Base-by-base conservation (phyloP, 2,797 vertebrate species). In the Halcyon badia region DNA sequence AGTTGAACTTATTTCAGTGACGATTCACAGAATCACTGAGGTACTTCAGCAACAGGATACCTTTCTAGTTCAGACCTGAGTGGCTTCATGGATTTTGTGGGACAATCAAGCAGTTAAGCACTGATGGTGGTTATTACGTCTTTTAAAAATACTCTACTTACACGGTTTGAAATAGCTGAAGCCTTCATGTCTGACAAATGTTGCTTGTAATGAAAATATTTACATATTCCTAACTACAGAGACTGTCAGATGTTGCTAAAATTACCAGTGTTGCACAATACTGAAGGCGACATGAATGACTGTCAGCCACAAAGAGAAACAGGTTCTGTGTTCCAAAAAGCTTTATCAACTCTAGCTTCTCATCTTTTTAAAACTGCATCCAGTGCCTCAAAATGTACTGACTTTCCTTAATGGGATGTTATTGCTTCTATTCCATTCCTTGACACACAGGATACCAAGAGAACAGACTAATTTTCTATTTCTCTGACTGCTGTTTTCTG, bases 151-250 rank as follows among this genome's bases (percentile, higher is more conserved):
- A n/a, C 12, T 41, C 49, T 78, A 24, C 22, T 81, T 83, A 37
- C 9, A 46, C 5, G n/a, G 22, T 89, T 54, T 91, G 80, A 94
- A 91, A 87, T 28, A 84, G 31, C 35, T 75, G 69, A 90, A 72
- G 6, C 35, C 51, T 71, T 90, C 13, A 51, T 37, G 56, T 93
- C 87, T 91, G 48, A 76, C 70, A 92, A 93, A 90, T 39, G 21
- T 54, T 84, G 60, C 20, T 77, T 6, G 2, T 49, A 89, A 89
- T 73, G 83, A 83, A 96, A 94, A 92, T 94, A 94, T 87, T 87
- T 96, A 85, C 57, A 61, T 85, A 57, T 19, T 93, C 58, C 26
- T 88, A 75, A 83, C 49, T 73, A 49, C 51, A 90, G 49, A 71
- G 35, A 91, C 35, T 89, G 60, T 80, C 52, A 86, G 39, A 52